Conservation (phyloP, 2,888 invertebrate genomes). For the Vanessa cardui region DNA sequence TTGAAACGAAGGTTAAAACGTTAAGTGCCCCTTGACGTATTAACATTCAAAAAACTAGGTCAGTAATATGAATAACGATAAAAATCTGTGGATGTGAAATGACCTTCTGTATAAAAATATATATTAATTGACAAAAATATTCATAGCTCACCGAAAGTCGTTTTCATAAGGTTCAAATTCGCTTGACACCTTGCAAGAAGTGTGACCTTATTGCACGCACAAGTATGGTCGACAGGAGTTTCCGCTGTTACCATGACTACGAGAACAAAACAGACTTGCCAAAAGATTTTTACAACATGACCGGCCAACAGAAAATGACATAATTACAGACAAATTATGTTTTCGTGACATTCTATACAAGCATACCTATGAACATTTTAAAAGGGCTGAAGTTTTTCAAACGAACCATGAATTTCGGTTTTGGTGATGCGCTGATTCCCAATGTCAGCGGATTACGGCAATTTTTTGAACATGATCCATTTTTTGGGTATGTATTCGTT, state of each 20-base stretch:
- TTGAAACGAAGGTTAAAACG: conserved; percentile 17
- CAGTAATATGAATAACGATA: conserved; percentile 32
- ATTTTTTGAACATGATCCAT: conserved; percentile 65
- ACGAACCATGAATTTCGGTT: conserved; percentile 72
- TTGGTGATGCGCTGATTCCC: conserved; percentile 71
- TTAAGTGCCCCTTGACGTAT: conserved; percentile 6
- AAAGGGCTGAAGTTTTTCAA: conserved; percentile 52
- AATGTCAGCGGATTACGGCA: conserved; percentile 66
- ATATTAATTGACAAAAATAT: conserved; percentile 1
- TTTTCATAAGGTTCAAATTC: conserved; percentile 32
- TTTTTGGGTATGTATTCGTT: conserved; percentile 62
- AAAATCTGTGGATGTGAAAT: conserved; percentile 31
- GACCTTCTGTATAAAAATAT: conserved; percentile 36
- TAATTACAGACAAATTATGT: conserved; percentile 67
- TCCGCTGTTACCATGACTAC: conserved; percentile 67
- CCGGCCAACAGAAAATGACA: conserved; percentile 55
- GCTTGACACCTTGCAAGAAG: conserved; percentile 19
- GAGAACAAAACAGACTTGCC: conserved; percentile 67
- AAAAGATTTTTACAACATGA: conserved; percentile 59
- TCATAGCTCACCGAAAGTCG: conserved; percentile 17
- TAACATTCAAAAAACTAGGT: conserved; percentile 29
- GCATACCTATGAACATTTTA: conserved; percentile 55
- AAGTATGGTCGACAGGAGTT: conserved; percentile 44
- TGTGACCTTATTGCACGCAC: conserved; percentile 26
- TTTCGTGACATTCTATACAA: conserved; percentile 56